Conservation (phyloP, 2,113 vertebrate species). For the Percina caprodes region DNA sequence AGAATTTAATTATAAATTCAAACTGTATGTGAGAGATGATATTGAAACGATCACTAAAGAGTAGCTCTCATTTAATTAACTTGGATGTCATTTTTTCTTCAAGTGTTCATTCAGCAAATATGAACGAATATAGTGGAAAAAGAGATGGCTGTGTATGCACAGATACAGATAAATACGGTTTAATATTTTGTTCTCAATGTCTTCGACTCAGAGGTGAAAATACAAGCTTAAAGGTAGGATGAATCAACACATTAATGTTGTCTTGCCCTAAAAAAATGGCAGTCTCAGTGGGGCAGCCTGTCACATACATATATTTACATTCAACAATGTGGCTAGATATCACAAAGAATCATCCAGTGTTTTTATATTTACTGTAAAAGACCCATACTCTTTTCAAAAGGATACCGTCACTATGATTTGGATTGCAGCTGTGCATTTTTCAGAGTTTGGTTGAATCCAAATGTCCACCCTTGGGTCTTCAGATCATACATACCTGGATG, state of each 20-base stretch:
- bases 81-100: neutral
- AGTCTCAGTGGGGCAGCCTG: conserved; percentile 23
- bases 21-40: neutral
- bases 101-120: neutral
- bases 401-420: neutral
- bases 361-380: conserved; percentile 9
- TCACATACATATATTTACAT: neutral
- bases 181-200: conserved; percentile 27
- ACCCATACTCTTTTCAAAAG: neutral
- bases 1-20: conserved; percentile 5
- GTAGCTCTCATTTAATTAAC: neutral
- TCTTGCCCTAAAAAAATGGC: conserved; percentile 17
- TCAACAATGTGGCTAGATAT: conserved; percentile 4
- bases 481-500: neutral
- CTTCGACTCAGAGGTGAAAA: conserved; percentile 5
- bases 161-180: neutral
- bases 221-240: conserved; percentile 10
- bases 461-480: neutral
- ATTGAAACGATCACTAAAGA: conserved; percentile 2
- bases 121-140: neutral
- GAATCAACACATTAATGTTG: conserved; percentile 38
- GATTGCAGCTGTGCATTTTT: neutral
- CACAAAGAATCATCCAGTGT: conserved; percentile 22
- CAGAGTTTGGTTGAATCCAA: neutral
- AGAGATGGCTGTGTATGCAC: neutral